These are phyloP conservation scores for human (Homo sapiens) DNA, from an alignment of 2,113 vertebrate genomes.

Conservation along the genomic window GRCh38 chr14:59155501-59156000, in stretches of 20 bases:
- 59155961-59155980: background rate
- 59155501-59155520: too few species aligned
- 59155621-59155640: background rate
- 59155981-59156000: background rate
- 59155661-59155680: background rate
- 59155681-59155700: slow-evolving; percentile 11
- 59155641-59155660: background rate
- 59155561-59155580: too few species aligned
- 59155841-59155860: background rate
- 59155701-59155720: background rate
- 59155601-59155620: background rate
- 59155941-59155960: background rate
- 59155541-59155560: too few species aligned
- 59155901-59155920: background rate
- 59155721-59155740: background rate
- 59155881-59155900: background rate
- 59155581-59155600: too few species aligned
- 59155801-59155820: background rate
- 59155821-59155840: background rate
- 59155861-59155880: background rate
- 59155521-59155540: too few species aligned
- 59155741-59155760: background rate
- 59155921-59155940: background rate
- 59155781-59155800: background rate
- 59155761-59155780: background rate